Conservation (phyloP, 1,140 invertebrate genomes). For the Chironomus tepperi region DNA sequence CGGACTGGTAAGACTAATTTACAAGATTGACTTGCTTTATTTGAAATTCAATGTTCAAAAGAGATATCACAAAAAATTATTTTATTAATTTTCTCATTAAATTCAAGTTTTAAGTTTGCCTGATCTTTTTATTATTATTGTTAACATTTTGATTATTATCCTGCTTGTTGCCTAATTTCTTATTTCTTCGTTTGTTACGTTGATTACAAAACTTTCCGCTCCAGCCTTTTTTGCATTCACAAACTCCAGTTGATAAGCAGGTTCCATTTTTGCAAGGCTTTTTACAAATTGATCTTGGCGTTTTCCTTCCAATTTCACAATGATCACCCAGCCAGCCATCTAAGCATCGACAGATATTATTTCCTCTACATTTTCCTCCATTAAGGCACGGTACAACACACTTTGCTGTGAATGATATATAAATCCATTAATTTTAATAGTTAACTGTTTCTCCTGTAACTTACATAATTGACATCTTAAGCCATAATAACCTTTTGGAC, state of each 20-base stretch:
- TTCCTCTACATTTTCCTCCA: slow-evolving; percentile 72
- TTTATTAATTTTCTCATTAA: not conserved
- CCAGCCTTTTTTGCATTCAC: slow-evolving; percentile 64
- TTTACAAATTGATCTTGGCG: slow-evolving; percentile 57
- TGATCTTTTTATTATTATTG: too few relatives aligned
- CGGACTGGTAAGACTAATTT: too few relatives aligned
- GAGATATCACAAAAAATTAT: slow-evolving; percentile 19
- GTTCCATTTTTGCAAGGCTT: slow-evolving; percentile 61
- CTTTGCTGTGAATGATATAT: slow-evolving; percentile 53
- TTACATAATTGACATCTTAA: slow-evolving; percentile 83
- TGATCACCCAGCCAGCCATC: slow-evolving; percentile 70
- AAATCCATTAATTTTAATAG: too few relatives aligned
- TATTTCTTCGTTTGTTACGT: slow-evolving; percentile 13
- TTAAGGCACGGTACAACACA: slow-evolving; percentile 82
- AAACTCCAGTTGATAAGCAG: slow-evolving; percentile 57
- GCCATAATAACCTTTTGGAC: slow-evolving; percentile 82
- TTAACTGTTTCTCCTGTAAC: slow-evolving; percentile 37
- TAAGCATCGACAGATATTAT: slow-evolving; percentile 76
- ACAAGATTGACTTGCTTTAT: too few relatives aligned
- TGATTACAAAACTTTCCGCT: slow-evolving; percentile 60
- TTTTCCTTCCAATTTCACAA: slow-evolving; percentile 68
- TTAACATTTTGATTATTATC: not conserved
- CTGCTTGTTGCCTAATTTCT: not conserved
- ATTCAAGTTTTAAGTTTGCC: not conserved
- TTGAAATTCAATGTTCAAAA: not conserved